phyloP scores from a whole-genome alignment of 2,888 invertebrate species.

The Coelopa pilipes region DNA sequence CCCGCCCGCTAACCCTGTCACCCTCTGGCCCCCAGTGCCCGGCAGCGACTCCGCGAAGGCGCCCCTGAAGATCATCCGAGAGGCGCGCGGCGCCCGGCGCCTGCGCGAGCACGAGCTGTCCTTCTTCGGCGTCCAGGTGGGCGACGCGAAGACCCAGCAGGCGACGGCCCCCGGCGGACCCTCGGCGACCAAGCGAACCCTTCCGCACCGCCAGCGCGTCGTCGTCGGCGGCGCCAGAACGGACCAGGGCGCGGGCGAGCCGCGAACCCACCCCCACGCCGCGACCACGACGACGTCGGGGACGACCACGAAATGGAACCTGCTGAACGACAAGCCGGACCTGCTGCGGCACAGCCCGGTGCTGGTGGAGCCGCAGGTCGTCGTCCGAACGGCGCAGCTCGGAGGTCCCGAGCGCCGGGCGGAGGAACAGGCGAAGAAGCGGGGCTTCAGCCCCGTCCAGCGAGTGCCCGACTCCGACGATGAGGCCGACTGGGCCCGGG shows the following conservation, averaged over 20 bases:
- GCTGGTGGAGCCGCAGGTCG: constrained; percentile 48
- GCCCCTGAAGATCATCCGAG: constrained; percentile 61
- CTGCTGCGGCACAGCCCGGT: constrained; percentile 63
- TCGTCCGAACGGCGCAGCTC: constrained; percentile 39
- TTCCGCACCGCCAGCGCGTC: constrained; percentile 41
- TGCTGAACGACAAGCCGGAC: constrained; percentile 64
- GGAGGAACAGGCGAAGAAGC: background rate
- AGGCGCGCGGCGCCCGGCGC: constrained; percentile 68
- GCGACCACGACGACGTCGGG: too few species aligned
- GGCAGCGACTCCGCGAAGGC: constrained; percentile 44
- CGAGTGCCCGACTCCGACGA: constrained; percentile 38
- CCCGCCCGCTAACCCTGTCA: background rate
- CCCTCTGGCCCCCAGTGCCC: background rate
- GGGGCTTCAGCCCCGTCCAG: constrained; percentile 5
- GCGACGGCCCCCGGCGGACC: constrained; percentile 20
- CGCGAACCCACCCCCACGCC: constrained; percentile 36
- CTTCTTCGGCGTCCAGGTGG: constrained; percentile 69
- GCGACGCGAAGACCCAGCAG: constrained; percentile 32
- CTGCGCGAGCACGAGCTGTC: constrained; percentile 72
- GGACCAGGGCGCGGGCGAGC: background rate
- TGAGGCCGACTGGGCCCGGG: constrained; percentile 35
- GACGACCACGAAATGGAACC: constrained; percentile 58
- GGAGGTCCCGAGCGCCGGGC: constrained; percentile 36
- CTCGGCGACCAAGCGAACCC: constrained; percentile 42
- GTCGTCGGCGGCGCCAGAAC: background rate